These are phyloP conservation scores for Syrrhaptes paradoxus DNA, from an alignment of 2,113 vertebrate genomes.

Conservation along the genomic window DNA sequence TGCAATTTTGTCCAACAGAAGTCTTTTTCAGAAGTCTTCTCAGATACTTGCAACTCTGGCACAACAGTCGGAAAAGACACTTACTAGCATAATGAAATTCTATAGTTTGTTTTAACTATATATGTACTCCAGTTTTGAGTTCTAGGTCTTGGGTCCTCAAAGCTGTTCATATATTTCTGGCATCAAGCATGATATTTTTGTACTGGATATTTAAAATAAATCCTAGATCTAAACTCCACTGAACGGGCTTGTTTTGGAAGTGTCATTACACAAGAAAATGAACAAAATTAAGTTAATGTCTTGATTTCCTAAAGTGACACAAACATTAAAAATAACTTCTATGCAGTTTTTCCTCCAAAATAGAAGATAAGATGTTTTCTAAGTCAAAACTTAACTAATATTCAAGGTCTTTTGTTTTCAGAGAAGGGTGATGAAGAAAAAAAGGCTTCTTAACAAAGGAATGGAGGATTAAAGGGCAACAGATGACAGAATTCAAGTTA, in stretches of 20 bases:
- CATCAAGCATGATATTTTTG: background rate
- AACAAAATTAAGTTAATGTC: background rate
- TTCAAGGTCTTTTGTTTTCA: background rate
- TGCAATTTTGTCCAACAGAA: background rate
- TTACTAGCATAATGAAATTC: background rate
- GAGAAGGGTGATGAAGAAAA: background rate
- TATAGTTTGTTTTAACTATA: background rate
- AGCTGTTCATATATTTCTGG: background rate
- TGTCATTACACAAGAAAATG: background rate
- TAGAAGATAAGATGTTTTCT: background rate
- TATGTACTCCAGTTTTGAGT: background rate
- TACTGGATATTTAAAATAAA: background rate
- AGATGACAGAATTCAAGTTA: constrained; percentile 15
- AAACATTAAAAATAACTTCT: background rate
- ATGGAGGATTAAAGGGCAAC: background rate
- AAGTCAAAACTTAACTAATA: background rate
- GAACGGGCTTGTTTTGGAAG: background rate
- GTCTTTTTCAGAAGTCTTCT: background rate
- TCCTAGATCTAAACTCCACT: background rate
- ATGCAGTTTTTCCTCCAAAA: background rate
- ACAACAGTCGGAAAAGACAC: background rate
- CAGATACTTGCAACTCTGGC: background rate
- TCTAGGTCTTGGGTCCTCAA: background rate
- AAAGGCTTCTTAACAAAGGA: background rate
- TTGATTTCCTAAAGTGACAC: background rate